Evolutionary conservation across 2,113 vertebrate species (phyloP).

Genomic region (Pollimyrus isidori): DNA sequence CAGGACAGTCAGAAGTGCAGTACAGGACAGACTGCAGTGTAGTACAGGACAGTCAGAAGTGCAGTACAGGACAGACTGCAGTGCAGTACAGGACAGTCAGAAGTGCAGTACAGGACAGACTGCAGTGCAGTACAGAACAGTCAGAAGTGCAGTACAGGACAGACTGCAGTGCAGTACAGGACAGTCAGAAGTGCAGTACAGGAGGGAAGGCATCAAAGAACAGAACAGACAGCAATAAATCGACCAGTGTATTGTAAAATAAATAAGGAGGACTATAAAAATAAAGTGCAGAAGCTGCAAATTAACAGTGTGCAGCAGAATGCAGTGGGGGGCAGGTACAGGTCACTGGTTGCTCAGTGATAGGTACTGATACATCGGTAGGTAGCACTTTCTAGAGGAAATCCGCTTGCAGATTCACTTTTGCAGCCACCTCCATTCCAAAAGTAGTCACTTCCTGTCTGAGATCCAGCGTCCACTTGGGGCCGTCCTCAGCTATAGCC

Average conservation of each 20-base stretch:
- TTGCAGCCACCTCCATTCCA: neutral
- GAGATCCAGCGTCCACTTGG: neutral
- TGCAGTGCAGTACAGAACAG: neutral
- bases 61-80: neutral
- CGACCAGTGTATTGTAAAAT: neutral
- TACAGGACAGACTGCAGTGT: neutral
- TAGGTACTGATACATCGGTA: neutral
- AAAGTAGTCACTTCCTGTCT: neutral
- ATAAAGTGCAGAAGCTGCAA: neutral
- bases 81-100: neutral
- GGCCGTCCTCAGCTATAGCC: neutral
- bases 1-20: neutral
- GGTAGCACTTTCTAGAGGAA: neutral
- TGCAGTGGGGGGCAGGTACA: neutral
- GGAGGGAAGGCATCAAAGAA: too few relatives aligned
- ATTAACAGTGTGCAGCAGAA: neutral
- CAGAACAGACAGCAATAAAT: neutral
- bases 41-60: neutral
- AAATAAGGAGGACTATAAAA: neutral
- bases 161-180: rapidly evolving
- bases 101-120: neutral
- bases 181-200: neutral
- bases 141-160: neutral
- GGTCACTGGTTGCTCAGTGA: neutral
- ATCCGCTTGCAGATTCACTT: neutral